phyloP scores from a whole-genome alignment of 2,113 vertebrate species.

The Casuarius casuarius region DNA sequence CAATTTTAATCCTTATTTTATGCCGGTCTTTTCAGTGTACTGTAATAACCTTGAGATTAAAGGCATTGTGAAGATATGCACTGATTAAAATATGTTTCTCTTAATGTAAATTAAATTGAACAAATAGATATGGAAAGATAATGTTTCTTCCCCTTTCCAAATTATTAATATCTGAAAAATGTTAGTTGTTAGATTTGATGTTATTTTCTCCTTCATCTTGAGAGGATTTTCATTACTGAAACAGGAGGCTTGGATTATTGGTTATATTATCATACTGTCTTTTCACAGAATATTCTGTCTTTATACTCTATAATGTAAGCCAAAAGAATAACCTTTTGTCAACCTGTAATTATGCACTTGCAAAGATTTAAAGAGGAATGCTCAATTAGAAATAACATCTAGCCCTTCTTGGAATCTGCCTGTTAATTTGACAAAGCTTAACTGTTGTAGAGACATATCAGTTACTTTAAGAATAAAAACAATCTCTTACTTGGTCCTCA shows the following conservation, averaged over 20 bases:
- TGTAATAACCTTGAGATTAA: neutral
- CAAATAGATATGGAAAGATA: neutral
- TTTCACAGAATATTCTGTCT: neutral
- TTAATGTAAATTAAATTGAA: neutral
- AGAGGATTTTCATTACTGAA: neutral
- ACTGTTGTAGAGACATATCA: neutral
- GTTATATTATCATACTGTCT: neutral
- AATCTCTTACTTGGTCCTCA: slow-evolving; percentile 93
- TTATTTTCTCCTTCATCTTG: neutral
- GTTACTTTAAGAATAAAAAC: slow-evolving; percentile 46
- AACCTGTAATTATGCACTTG: neutral
- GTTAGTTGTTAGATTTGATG: neutral
- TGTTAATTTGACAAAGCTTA: slow-evolving; percentile 9
- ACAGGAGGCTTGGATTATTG: slow-evolving; percentile 8
- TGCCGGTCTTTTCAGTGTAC: neutral
- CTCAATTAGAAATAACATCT: neutral
- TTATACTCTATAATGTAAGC: neutral
- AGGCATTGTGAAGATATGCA: neutral
- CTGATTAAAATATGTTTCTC: neutral
- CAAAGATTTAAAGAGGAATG: slow-evolving; percentile 17
- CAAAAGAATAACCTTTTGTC: slow-evolving; percentile 18
- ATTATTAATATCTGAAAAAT: neutral
- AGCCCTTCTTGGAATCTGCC: slow-evolving; percentile 28
- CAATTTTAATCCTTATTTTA: neutral
- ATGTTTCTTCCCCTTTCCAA: neutral